Evolutionary conservation across 2,113 vertebrate genomes (phyloP).

Genomic region (Dicrurus megarhynchus): DNA sequence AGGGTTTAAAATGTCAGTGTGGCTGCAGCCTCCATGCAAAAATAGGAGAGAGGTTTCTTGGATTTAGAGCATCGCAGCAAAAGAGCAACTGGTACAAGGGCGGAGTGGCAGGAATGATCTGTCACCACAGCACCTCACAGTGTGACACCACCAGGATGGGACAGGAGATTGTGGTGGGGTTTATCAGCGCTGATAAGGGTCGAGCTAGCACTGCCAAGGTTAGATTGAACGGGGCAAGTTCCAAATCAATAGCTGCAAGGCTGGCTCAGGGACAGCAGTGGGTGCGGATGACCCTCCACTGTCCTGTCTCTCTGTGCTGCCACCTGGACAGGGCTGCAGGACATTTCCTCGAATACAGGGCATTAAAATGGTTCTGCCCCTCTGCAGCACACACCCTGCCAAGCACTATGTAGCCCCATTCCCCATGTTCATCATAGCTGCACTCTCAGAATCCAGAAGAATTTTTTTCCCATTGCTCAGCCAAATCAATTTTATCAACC

Average conservation of each 20-base stretch:
- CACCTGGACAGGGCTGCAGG: neutral
- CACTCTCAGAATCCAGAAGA: neutral
- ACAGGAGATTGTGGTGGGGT: neutral
- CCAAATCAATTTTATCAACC: neutral
- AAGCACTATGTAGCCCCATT: neutral
- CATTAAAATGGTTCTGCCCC: neutral
- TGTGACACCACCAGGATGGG: neutral
- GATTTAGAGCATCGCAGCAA: neutral
- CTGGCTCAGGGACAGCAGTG: neutral
- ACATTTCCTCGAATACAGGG: neutral
- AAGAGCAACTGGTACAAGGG: neutral
- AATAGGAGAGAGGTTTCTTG: neutral
- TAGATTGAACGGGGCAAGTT: conserved; percentile 13
- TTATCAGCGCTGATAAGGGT: conserved; percentile 15
- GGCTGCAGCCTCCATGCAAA: neutral
- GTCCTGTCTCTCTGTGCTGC: neutral
- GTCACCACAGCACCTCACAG: rapidly evolving
- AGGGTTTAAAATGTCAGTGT: neutral
- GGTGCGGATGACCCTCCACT: neutral
- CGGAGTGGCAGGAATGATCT: neutral
- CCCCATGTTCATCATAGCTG: rapidly evolving
- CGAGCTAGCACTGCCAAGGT: conserved; percentile 4
- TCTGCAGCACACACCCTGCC: neutral
- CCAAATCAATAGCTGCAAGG: conserved; percentile 12
- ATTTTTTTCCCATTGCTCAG: neutral